These are phyloP conservation scores for Columba livia DNA, from an alignment of 2,113 vertebrate species.

Conservation along the genomic window DNA sequence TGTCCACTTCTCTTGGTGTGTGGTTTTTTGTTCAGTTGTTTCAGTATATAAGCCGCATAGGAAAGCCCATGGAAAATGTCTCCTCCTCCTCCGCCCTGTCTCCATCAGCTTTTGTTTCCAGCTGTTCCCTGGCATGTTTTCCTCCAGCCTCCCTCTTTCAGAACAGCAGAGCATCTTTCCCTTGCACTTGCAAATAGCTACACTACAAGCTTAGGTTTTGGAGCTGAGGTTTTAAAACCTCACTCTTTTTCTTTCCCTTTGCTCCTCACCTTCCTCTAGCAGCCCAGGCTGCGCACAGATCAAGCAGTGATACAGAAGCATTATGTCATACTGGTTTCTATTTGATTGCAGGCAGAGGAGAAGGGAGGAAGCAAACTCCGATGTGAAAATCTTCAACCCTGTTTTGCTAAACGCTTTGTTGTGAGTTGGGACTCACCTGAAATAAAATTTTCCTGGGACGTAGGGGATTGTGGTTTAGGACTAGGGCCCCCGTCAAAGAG, in stretches of 20 bases:
- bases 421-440: not conserved
- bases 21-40: not conserved
- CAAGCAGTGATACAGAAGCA: not conserved
- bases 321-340: not conserved
- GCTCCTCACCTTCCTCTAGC: not conserved
- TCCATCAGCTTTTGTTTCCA: slow-evolving; percentile 33
- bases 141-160: not conserved
- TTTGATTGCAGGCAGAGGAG: not conserved
- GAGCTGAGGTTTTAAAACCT: not conserved
- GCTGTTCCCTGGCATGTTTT: slow-evolving; percentile 24
- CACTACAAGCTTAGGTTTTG: not conserved
- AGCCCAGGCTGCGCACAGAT: fast-evolving
- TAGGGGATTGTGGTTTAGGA: not conserved
- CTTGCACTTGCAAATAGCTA: not conserved
- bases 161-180: not conserved
- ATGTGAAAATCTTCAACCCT: not conserved
- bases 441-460: not conserved
- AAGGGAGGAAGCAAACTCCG: not conserved
- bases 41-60: not conserved
- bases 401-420: not conserved
- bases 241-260: not conserved
- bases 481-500: not conserved
- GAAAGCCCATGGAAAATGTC: slow-evolving; percentile 14
- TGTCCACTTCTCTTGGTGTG: not conserved
- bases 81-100: not conserved